Conservation (phyloP, 2,113 vertebrate genomes). For the Coreoperca whiteheadi region DNA sequence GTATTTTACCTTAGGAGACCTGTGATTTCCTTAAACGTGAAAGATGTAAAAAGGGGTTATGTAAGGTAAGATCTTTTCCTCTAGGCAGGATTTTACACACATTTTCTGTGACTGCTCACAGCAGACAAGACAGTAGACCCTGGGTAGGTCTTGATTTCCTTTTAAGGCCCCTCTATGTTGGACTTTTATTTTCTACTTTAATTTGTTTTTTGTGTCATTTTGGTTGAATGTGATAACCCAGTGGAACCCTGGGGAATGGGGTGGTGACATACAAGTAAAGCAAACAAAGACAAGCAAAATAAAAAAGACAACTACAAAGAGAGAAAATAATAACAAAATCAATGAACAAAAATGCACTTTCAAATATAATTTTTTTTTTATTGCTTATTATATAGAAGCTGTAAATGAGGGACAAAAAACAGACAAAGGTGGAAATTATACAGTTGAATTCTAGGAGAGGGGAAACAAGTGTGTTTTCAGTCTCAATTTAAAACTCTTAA, state of each 20-base stretch:
- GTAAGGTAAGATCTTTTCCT: slow-evolving; percentile 29
- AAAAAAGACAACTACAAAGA: background rate
- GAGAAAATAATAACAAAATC: no score
- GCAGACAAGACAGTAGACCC: slow-evolving; percentile 26
- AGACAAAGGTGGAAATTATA: background rate
- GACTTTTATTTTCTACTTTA: slow-evolving; percentile 26
- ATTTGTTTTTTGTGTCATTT: background rate
- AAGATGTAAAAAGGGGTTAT: slow-evolving; percentile 26
- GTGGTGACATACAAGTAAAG: background rate
- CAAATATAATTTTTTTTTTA: no score
- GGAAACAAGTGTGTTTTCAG: background rate
- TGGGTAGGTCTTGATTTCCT: slow-evolving; percentile 29
- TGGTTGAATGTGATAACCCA: background rate
- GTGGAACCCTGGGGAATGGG: background rate
- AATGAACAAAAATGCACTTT: no score
- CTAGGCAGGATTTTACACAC: slow-evolving; percentile 45
- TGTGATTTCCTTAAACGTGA: background rate
- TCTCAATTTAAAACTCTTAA: background rate
- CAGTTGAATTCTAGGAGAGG: background rate
- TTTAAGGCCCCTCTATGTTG: slow-evolving; percentile 22
- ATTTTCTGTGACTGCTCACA: slow-evolving; percentile 41
- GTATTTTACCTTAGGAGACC: background rate
- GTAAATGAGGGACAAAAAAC: background rate
- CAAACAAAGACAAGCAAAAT: background rate
- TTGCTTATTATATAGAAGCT: background rate